A percentile compares a stretch with the other conserved stretches of the same genome.
Conservation (phyloP, 2,113 vertebrate species). For the Natator depressus region DNA sequence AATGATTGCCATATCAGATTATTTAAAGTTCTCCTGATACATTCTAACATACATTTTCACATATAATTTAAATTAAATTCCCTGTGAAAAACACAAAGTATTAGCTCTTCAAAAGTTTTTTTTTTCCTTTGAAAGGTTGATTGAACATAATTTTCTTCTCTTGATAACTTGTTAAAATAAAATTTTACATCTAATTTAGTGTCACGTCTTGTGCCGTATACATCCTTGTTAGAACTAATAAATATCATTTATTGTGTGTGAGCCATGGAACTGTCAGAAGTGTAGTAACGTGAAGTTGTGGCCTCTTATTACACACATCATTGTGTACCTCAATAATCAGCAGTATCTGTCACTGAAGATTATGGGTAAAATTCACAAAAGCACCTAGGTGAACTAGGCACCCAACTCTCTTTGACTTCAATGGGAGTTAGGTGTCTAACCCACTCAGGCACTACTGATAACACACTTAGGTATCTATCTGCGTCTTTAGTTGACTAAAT, state of each 20-base stretch:
- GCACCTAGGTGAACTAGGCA: neutral
- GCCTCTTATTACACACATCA: neutral
- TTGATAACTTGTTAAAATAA: neutral
- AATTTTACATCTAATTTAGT: neutral
- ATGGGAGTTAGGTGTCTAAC: neutral
- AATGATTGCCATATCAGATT: neutral
- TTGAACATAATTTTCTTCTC: neutral
- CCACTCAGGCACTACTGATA: neutral
- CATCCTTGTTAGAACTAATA: neutral
- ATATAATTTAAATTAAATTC: neutral
- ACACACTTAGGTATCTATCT: neutral
- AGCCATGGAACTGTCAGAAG: neutral
- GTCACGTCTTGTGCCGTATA: neutral
- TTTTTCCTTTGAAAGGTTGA: neutral
- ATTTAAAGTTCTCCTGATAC: neutral
- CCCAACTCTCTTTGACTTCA: neutral
- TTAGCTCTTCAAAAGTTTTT: neutral
- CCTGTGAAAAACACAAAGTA: neutral
- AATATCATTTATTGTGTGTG: neutral
- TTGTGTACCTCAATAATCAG: neutral
- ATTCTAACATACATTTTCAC: neutral
- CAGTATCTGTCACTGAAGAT: neutral
- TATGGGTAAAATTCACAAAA: neutral
- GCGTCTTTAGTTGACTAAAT: neutral
- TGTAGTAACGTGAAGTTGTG: neutral